phyloP scores from a whole-genome alignment of 2,888 invertebrate genomes.

The Tenthredo notha region DNA sequence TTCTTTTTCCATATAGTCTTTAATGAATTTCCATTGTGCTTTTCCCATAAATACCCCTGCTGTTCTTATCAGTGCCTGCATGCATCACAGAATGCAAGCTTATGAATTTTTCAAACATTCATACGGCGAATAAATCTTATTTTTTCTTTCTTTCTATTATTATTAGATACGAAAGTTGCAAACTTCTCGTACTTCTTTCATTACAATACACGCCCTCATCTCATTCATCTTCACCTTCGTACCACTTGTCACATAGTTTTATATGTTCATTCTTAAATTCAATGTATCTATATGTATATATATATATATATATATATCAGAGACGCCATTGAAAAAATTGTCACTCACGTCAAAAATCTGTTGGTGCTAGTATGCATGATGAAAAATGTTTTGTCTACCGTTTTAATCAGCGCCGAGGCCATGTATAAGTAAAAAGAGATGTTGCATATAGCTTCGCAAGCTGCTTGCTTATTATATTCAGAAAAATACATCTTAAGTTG shows the following conservation, averaged over 20 bases:
- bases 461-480: background rate
- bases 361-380: constrained; percentile 46
- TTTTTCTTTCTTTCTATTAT: background rate
- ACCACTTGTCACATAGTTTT: background rate
- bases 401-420: constrained; percentile 55
- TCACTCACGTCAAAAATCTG: background rate
- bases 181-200: background rate
- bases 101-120: background rate
- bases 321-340: background rate
- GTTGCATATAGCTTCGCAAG: background rate
- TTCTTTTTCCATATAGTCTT: background rate
- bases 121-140: background rate
- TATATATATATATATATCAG: background rate
- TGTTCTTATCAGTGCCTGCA: constrained; percentile 26
- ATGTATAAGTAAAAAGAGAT: constrained; percentile 41
- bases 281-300: background rate
- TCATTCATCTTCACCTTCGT: background rate
- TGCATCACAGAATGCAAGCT: constrained; percentile 47
- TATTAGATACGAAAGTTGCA: background rate
- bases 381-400: background rate
- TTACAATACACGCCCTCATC: background rate
- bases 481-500: background rate
- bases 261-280: background rate
- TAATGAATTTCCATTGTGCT: background rate
- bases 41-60: background rate